Evolutionary conservation across 2,113 vertebrate genomes (phyloP).

Genomic region (Ramphastos sulfuratus): DNA sequence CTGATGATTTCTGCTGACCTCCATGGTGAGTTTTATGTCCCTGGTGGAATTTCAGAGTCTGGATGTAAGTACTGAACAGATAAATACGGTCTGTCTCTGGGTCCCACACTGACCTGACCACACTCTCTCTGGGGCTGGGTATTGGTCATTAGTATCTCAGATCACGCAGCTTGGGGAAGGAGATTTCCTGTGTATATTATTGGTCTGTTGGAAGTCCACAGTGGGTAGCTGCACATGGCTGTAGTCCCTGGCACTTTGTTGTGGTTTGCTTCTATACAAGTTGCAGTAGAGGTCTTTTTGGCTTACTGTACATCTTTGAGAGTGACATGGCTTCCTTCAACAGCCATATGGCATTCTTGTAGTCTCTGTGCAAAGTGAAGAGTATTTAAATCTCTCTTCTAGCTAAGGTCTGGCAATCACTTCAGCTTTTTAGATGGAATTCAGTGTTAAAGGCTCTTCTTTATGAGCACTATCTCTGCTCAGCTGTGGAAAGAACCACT

Average conservation of each 20-base stretch:
- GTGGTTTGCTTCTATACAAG: background rate
- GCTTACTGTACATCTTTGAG: background rate
- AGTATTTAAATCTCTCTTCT: background rate
- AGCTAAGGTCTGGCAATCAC: background rate
- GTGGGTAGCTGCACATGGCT: accelerated
- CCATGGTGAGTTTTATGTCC: background rate
- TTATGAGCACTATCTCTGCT: background rate
- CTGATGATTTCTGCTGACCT: background rate
- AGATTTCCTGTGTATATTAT: background rate
- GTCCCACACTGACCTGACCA: accelerated
- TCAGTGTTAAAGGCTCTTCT: background rate
- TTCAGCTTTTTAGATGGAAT: background rate
- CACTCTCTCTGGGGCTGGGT: background rate
- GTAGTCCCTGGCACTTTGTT: background rate
- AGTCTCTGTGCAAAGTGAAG: background rate
- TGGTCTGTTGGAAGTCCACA: background rate
- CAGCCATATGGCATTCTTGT: background rate
- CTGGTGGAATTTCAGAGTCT: background rate
- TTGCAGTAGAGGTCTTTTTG: background rate
- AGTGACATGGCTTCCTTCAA: background rate
- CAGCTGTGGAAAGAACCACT: background rate
- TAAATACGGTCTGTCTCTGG: background rate
- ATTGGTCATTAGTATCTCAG: background rate
- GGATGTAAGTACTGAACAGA: background rate
- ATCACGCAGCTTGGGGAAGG: background rate